Base-by-base conservation (phyloP, 2,888 invertebrate species). In the Drosophila acutilabella region DNA sequence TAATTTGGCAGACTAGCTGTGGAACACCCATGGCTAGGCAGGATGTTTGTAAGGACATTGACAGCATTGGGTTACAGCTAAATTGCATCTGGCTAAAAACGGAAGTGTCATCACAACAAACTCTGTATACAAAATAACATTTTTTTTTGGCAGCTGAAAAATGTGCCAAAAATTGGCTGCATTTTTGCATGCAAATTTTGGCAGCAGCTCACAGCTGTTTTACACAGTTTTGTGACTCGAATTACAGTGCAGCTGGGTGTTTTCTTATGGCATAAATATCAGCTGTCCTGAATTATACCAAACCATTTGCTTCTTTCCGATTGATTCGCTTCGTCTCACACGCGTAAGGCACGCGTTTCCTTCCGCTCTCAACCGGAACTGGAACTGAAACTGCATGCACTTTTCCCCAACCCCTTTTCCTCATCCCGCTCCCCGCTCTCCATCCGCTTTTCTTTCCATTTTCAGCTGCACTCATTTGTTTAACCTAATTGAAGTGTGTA, bases 311-410 rank as follows among this genome's bases (percentile, higher is more conserved):
- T n/a, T n/a, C 53, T 54, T 52, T 30, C 42, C 16, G 62, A 58
- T 70, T 74, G 76, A 80, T 76, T 62, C 78, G 80, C 64, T 73
- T 80, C 72, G 78, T 62, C 62, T 65, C 70, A 78, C 80, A 80
- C 81, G 78, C 70, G 78, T 42, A 52, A 53, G 78, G 67, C 80
- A 80, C 80, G 81, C 81, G 81, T 65, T 80, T 80, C 71, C 78
- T 80, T 80, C 77, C 78, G 74, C 71, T 57, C 6, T 61, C 57
- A 48, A 78, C 66, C 79, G 79, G 79, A 80, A 80, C 80, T 71
- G 68, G 38, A 56, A 64, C 54, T 53, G 41, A 30, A 48, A 45
- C 11, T 71, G 71, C 64, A 40, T 64, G 50, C 16, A 7, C 2
- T 40, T 40, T 40, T 14, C 14, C 40, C 40, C 65, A 30, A 13